Percentiles rank a stretch among this genome's conserved stretches.
phyloP scores from a whole-genome alignment of 2,888 invertebrate genomes.

The Aphidoletes aphidimyza region DNA sequence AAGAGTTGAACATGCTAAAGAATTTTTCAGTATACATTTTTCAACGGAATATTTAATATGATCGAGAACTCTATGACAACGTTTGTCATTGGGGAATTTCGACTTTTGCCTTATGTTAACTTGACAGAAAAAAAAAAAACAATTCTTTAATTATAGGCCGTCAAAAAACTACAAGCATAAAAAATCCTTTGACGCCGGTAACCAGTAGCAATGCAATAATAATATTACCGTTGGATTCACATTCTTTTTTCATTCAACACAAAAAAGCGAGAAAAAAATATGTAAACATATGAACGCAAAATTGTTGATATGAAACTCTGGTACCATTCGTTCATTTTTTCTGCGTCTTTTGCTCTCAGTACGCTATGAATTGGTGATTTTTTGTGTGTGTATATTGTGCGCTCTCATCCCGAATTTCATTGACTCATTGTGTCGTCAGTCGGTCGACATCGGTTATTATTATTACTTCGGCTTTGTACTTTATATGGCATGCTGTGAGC shows the following conservation, averaged over 20 bases:
- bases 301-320: constrained; percentile 3
- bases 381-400: too few species aligned
- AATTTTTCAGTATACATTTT: neutral
- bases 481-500: constrained; percentile 27
- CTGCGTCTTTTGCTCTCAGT: neutral
- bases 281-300: constrained; percentile 43
- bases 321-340: neutral
- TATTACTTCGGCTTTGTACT: constrained; percentile 33
- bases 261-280: neutral
- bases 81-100: neutral
- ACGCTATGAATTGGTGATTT: constrained; percentile 8
- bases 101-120: neutral
- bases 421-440: constrained; percentile 49
- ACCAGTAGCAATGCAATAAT: constrained; percentile 51
- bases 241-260: neutral
- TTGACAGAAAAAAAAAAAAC: too few species aligned
- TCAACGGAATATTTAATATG: neutral
- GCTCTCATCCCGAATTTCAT: constrained; percentile 24
- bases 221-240: constrained; percentile 22
- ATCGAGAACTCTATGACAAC: neutral
- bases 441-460: constrained; percentile 49
- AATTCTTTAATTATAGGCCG: neutral
- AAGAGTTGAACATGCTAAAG: neutral
- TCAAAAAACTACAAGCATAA: neutral
- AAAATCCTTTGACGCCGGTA: neutral